Evolutionary conservation across 2,797 vertebrate genomes (phyloP).

Genomic region (Champsocephalus esox): DNA sequence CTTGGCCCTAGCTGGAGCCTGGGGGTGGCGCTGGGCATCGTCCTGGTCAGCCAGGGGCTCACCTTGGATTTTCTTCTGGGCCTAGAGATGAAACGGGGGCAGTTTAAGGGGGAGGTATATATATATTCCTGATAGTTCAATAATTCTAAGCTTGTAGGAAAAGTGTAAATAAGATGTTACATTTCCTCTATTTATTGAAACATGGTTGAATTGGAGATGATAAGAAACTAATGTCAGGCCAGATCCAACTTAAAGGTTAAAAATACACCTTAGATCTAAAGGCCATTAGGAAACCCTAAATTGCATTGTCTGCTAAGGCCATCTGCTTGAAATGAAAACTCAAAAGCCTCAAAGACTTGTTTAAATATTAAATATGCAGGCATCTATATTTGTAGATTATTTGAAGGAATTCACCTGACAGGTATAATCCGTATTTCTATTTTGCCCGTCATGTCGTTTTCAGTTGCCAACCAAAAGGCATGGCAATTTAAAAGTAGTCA

Average conservation of each 20-base stretch:
- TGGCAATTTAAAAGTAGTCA: constrained; percentile 29
- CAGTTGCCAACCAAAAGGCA: constrained; percentile 6
- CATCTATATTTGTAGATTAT: background rate
- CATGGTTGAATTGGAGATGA: background rate
- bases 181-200: constrained; percentile 5
- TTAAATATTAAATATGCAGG: background rate
- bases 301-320: background rate
- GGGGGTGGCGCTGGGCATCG: constrained; percentile 81
- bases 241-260: background rate
- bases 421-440: constrained; percentile 4
- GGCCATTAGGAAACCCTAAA: background rate
- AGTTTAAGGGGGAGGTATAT: background rate
- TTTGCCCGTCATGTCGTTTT: constrained; percentile 14
- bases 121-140: background rate
- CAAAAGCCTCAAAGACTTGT: background rate
- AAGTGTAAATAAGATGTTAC: background rate
- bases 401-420: background rate
- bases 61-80: constrained; percentile 86
- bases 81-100: constrained; percentile 32
- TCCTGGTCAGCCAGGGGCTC: constrained; percentile 90
- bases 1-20: constrained; percentile 87
- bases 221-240: background rate
- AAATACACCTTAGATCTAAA: background rate
- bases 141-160: background rate
- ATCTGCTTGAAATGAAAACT: background rate